phyloP scores from a whole-genome alignment of 2,888 invertebrate species.

The Sepiola atlantica region DNA sequence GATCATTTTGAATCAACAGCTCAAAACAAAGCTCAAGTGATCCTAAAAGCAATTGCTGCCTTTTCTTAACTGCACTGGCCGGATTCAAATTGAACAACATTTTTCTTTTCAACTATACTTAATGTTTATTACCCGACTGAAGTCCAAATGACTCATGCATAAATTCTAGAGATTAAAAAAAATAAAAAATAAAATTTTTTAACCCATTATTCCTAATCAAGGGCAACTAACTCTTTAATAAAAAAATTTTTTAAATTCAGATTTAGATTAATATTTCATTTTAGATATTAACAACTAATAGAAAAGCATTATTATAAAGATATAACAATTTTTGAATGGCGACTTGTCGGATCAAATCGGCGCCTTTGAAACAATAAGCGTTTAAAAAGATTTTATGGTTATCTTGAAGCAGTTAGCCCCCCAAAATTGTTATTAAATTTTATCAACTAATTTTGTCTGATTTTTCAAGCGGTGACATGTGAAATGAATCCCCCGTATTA shows the following conservation, averaged over 20 bases:
- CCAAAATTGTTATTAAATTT: too few species aligned
- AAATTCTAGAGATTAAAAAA: neutral
- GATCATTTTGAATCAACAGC: neutral
- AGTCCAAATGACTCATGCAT: neutral
- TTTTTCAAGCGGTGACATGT: too few species aligned
- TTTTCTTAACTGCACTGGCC: neutral
- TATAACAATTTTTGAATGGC: neutral
- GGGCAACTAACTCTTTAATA: neutral
- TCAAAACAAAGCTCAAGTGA: neutral
- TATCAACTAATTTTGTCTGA: too few species aligned
- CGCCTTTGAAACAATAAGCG: constrained; percentile 1
- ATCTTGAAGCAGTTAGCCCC: too few species aligned
- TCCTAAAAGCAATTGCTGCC: neutral
- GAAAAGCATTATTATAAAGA: neutral
- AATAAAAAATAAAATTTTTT: neutral
- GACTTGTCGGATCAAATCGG: neutral
- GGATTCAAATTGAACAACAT: neutral
- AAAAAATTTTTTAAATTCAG: neutral
- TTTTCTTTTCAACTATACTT: neutral
- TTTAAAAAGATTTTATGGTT: neutral
- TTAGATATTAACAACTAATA: neutral
- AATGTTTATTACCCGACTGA: constrained; percentile 32
- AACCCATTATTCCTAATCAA: neutral
- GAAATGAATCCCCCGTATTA: too few species aligned
- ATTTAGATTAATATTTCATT: neutral